A percentile compares a stretch with the other conserved stretches of the same genome.
Evolutionary conservation across 2,797 vertebrate genomes (phyloP).

Genomic region (Neopelma chrysocephalum): DNA sequence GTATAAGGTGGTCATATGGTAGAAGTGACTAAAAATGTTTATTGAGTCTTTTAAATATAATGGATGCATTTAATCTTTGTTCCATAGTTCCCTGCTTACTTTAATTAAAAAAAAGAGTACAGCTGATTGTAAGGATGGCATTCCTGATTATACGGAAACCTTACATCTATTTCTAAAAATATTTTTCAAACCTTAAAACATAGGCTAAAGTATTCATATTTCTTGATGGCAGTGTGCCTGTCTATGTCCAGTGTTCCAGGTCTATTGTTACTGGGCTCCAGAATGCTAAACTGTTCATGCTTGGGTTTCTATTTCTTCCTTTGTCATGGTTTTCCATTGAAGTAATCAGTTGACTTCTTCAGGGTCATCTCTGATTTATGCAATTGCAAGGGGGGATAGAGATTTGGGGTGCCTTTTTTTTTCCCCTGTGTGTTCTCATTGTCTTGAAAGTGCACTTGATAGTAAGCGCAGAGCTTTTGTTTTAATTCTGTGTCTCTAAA

Average conservation of each 20-base stretch:
- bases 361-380: neutral
- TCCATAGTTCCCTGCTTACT: neutral
- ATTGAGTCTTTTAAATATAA: neutral
- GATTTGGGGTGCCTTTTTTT: neutral
- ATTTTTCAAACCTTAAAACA: neutral
- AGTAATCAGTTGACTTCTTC: neutral
- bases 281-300: neutral
- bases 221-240: rapidly evolving
- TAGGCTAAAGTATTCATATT: neutral
- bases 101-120: neutral
- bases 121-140: neutral
- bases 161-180: neutral
- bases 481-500: neutral
- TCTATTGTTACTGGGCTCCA: neutral
- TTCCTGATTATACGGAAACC: neutral
- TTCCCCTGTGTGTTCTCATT: rapidly evolving
- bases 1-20: neutral
- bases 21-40: neutral
- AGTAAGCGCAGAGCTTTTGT: neutral
- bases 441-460: neutral
- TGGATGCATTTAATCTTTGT: neutral
- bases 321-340: neutral
- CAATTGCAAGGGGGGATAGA: neutral
- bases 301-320: neutral
- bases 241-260: neutral